Conservation (phyloP, 2,888 invertebrate genomes). For the Metallyticus violacea region DNA sequence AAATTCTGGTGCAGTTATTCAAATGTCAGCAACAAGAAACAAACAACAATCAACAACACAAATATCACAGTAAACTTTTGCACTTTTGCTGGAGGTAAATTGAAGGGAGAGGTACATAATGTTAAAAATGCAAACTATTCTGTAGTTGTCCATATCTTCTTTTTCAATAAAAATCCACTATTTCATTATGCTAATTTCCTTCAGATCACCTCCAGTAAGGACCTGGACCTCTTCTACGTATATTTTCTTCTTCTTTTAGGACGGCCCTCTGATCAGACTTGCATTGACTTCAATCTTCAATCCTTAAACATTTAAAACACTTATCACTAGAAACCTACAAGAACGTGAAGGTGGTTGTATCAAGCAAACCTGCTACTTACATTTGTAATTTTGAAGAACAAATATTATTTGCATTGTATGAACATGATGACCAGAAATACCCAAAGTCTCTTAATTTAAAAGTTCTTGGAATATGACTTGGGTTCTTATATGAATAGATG, state of each 20-base stretch:
- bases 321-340: no score
- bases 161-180: neutral
- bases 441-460: no score
- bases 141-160: neutral
- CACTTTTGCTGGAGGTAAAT: conserved; percentile 11
- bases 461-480: no score
- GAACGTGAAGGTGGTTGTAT: no score
- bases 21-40: neutral
- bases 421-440: no score
- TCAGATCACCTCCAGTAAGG: conserved; percentile 11
- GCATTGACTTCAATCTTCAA: neutral
- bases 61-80: conserved; percentile 31
- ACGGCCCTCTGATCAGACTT: conserved; percentile 4
- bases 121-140: no score
- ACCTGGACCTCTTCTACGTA: neutral
- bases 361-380: no score
- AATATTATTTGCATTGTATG: no score
- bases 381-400: no score
- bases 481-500: no score
- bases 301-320: neutral
- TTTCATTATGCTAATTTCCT: neutral
- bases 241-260: neutral
- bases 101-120: neutral
- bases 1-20: neutral
- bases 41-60: conserved; percentile 24